A percentile compares a stretch with the other conserved stretches of the same genome.
phyloP scores from a whole-genome alignment of 1,140 invertebrate genomes.

The Arctopsyche grandis region DNA sequence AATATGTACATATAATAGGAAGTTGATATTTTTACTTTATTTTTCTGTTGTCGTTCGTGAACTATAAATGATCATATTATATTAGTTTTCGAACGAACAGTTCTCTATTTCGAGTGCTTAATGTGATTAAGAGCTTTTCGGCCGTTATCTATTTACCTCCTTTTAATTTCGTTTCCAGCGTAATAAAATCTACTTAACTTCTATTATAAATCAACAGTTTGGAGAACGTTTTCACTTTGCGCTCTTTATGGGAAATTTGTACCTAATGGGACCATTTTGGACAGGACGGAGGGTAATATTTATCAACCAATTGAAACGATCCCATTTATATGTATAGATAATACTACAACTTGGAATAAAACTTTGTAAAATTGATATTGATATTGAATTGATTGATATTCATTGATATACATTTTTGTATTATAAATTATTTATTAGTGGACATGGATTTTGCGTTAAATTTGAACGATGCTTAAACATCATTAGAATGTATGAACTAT shows the following conservation, averaged over 20 bases:
- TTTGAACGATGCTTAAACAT: not conserved
- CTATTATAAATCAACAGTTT: slow-evolving; percentile 20
- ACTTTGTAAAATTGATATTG: too few relatives aligned
- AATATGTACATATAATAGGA: too few relatives aligned
- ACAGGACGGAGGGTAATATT: not conserved
- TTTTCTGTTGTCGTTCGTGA: not conserved
- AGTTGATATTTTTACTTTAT: too few relatives aligned
- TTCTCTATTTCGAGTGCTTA: slow-evolving; percentile 20
- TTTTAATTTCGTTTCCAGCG: slow-evolving; percentile 24
- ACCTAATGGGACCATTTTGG: slow-evolving; percentile 16
- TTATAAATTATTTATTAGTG: not conserved
- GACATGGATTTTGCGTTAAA: not conserved
- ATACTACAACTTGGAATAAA: not conserved
- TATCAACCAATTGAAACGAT: not conserved
- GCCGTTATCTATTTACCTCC: slow-evolving; percentile 14
- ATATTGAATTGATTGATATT: too few relatives aligned
- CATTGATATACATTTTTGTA: not conserved
- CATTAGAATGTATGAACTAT: not conserved
- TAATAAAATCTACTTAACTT: slow-evolving; percentile 32
- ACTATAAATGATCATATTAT: not conserved
- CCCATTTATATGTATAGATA: not conserved
- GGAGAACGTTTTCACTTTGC: not conserved
- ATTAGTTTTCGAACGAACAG: not conserved
- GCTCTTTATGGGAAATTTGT: slow-evolving; percentile 20
- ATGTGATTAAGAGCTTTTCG: slow-evolving; percentile 15